A percentile compares a stretch with the other conserved stretches of the same genome.
phyloP scores from a whole-genome alignment of 2,888 invertebrate genomes.

The Eumacrocentrus americanus region DNA sequence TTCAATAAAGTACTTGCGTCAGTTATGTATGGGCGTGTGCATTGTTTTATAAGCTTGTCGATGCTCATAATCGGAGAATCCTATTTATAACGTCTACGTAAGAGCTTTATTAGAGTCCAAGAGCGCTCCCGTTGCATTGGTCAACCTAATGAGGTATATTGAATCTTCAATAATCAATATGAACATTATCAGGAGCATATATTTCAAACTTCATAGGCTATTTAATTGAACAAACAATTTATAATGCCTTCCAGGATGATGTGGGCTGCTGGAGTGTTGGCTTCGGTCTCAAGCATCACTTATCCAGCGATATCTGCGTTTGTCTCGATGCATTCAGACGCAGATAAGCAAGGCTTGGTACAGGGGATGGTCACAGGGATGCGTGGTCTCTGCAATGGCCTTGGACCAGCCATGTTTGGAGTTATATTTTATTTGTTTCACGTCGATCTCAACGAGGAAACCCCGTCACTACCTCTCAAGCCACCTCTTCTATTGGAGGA shows the following conservation, averaged over 20 bases:
- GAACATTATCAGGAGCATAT: background rate
- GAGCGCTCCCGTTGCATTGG: no score
- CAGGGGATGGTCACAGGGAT: constrained; percentile 99
- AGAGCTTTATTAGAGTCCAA: no score
- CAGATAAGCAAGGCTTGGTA: constrained; percentile 95
- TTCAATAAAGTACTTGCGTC: no score
- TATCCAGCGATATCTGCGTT: constrained; percentile 99
- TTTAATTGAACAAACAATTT: no score
- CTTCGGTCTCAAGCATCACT: constrained; percentile 94
- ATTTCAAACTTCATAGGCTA: no score
- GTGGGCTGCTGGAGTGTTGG: constrained; percentile 98
- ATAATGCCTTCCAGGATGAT: constrained; percentile 77
- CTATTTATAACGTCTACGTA: no score
- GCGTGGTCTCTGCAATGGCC: constrained; percentile 95
- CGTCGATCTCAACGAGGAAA: constrained; percentile 90
- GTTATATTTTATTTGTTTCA: constrained; percentile 98
- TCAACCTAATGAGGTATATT: no score
- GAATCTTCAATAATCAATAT: no score
- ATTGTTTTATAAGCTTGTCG: no score
- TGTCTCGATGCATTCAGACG: constrained; percentile 95
- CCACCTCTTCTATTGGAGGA: constrained; percentile 59
- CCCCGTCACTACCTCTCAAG: constrained; percentile 50
- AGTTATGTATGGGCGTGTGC: no score
- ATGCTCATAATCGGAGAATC: no score
- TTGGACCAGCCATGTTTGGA: constrained; percentile 98